phyloP scores from a whole-genome alignment of 2,888 invertebrate genomes.

The Chrysodeixis includens region DNA sequence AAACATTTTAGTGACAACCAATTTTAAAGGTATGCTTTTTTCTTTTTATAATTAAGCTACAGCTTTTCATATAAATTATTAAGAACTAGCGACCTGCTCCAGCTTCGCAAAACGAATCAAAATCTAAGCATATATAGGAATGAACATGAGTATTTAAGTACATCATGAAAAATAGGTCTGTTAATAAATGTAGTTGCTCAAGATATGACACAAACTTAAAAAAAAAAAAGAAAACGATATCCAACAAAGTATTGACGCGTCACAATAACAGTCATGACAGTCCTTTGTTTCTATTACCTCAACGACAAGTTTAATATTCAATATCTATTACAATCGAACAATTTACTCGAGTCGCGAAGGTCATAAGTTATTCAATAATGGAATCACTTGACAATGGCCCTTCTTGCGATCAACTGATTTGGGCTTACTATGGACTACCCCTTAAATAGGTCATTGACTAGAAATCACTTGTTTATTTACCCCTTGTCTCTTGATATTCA shows the following conservation, averaged over 20 bases:
- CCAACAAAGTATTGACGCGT: background rate
- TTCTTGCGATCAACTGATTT: constrained; percentile 13
- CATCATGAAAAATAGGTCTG: no score
- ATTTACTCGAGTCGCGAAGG: background rate
- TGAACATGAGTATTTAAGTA: no score
- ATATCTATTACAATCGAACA: constrained; percentile 2
- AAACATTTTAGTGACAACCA: no score
- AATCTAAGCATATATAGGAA: no score
- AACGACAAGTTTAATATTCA: background rate
- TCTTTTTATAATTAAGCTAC: no score
- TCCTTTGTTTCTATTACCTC: background rate
- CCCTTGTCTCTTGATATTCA: constrained; percentile 7
- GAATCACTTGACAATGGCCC: constrained; percentile 18
- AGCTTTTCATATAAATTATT: no score
- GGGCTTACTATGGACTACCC: background rate
- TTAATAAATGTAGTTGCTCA: no score
- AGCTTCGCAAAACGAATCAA: no score
- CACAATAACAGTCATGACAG: background rate
- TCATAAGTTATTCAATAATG: constrained; percentile 22
- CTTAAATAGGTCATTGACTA: background rate
- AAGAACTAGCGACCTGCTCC: no score
- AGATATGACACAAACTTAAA: no score
- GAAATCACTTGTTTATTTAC: background rate
- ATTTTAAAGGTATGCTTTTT: no score
- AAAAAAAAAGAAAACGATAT: no score